Base-by-base conservation (phyloP, 2,113 vertebrate genomes). In the Cheilinus undulatus region DNA sequence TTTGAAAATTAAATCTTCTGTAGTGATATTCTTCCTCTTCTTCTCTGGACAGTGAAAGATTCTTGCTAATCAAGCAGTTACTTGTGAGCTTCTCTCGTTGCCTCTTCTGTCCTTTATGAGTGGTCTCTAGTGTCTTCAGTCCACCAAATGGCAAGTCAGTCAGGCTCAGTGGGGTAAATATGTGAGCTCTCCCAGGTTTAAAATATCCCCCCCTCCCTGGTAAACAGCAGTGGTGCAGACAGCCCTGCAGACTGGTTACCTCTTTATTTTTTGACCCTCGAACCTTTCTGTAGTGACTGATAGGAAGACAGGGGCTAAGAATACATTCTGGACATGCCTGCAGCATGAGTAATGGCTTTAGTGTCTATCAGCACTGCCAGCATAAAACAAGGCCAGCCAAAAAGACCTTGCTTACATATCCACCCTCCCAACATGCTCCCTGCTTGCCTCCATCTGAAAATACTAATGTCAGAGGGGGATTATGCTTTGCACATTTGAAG, bases 191-290 rank as follows among this genome's bases (percentile, higher is more conserved):
- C 89, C 86, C 56, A 19, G 88, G 62, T 78, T 93, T 68, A 36
- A 84, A 89, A 91, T 85, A 85, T 53, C 92, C 66, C 86, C 73
- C 85, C 89, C 88, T 81, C 88, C 88, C 69, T 74, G 24, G 92
- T 94, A 90, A 95, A 94, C 95, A 95, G 80, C 28, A 19, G 83
- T 36, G 69, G 89, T 78, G 86, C 43, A 91, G 93, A 85, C 93
- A 82, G 92, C 72, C 85, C 81, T 89, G 89, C 78, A 93, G 64
- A 92, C 93, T 91, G 93, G 82, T 91, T 91, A 78, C 86, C 93
- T 93, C 91, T 94, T 93, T 97, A 95, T 95, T 95, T 96, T 94
- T 92, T 94, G 95, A 95, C 94, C 93, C 91, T 84, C 83, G 86
- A 93, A 92, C 91, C 73, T 72, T 92, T 82, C 94, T 91, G 91